Base-by-base conservation (phyloP, 2,888 invertebrate genomes). In the Meteorus cinctellus region DNA sequence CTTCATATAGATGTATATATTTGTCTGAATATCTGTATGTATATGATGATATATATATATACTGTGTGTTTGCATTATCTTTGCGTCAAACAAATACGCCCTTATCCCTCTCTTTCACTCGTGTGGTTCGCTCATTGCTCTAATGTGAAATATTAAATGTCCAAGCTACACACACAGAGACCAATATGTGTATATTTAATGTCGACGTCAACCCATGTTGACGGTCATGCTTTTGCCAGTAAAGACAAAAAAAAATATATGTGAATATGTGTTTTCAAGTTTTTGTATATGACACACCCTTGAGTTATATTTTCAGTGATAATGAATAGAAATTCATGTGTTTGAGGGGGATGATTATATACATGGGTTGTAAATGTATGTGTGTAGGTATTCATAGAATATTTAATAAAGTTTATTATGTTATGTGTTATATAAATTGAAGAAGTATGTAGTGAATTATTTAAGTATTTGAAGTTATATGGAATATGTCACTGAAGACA, bases 141-240 rank as follows among this genome's bases (percentile, higher is more conserved):
- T 74, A 80, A 78, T 76, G 74, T 72, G 77, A 77, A 77, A 78
- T 80, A 77, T 80, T 76, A 77, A 80, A 78, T 67, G 74, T 75
- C 73, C 67, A 55, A 55, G n/a, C 19, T 6, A 55, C 19, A 19
- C 6, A 55, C 19, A 5, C 6, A 24, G 1, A 24, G 24, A 24
- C 24, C 24, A 24, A 24, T 24, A 24, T 19, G 19, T 19, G 19
- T 19, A 55, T 6, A 8, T 55, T n/a, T n/a, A 48, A n/a, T 8
- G 55, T 19, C 55, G 19, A 55, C 19, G 55, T 55, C 55, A 55
- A 55, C 55, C 55, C 55, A 55, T 19, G 55, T 55, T 55, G 55
- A 55, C 55, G n/a, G 55, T 55, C 55, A 4, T 19, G 19, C 55
- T 55, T 55, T 55, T 55, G 19, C 19, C 19, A 19, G 55, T n/a